These are phyloP conservation scores for Prunella himalayana DNA, from an alignment of 2,113 vertebrate genomes.

Conservation along the genomic window DNA sequence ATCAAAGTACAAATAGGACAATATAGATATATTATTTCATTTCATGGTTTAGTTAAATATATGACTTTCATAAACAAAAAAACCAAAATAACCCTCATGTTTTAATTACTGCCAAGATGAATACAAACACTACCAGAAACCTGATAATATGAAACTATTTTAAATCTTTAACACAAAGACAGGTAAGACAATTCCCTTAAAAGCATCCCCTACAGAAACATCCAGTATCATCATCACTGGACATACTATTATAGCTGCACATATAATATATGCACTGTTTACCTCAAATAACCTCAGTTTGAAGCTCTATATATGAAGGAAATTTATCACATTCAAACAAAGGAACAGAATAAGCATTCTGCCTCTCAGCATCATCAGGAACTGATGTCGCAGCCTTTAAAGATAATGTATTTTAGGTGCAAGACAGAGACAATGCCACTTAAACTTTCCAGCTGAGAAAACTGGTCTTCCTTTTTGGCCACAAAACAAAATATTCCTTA, in stretches of 20 bases:
- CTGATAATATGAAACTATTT: background rate
- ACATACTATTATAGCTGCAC: background rate
- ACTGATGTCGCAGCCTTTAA: background rate
- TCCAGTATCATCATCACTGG: background rate
- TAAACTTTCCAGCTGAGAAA: background rate
- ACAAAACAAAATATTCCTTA: background rate
- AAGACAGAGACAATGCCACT: background rate
- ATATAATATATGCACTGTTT: background rate
- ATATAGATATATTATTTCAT: background rate
- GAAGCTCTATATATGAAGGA: background rate
- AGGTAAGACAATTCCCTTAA: background rate
- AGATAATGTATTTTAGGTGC: background rate
- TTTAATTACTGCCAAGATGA: background rate
- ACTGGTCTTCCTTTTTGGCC: fast-evolving
- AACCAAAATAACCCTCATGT: background rate
- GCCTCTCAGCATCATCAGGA: background rate
- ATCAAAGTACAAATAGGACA: background rate
- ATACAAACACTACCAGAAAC: background rate
- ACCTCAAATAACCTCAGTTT: background rate
- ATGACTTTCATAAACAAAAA: background rate
- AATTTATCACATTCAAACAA: background rate
- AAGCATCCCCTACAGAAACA: background rate
- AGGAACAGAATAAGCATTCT: background rate
- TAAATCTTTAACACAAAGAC: background rate
- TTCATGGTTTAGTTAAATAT: background rate